A percentile compares a stretch with the other conserved stretches of the same genome.
phyloP scores from a whole-genome alignment of 2,888 invertebrate species.

The Synergus japonicus region DNA sequence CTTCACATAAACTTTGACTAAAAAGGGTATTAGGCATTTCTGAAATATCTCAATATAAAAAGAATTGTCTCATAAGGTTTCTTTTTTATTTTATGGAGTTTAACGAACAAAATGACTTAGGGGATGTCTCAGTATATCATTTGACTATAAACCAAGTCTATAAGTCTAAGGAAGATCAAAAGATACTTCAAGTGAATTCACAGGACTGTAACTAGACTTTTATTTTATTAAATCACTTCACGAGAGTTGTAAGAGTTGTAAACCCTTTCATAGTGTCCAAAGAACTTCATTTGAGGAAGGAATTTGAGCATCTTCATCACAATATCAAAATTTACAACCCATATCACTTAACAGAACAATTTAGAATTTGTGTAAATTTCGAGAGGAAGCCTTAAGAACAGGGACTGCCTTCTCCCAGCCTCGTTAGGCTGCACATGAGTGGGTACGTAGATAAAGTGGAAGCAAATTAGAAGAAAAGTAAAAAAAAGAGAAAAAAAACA shows the following conservation, averaged over 20 bases:
- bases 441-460: slow-evolving; percentile 28
- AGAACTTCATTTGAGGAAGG: no score
- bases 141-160: no score
- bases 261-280: no score
- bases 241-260: no score
- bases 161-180: background rate
- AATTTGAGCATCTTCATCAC: background rate
- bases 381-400: background rate
- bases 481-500: background rate
- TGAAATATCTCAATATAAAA: background rate
- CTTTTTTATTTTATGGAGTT: background rate
- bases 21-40: background rate
- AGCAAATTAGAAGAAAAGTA: slow-evolving; percentile 30
- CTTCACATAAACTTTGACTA: slow-evolving; percentile 15
- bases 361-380: background rate
- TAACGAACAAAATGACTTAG: background rate
- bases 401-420: slow-evolving; percentile 9
- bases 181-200: background rate
- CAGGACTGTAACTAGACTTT: background rate
- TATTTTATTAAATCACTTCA: no score
- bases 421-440: slow-evolving; percentile 34
- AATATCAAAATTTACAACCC: background rate
- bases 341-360: background rate
- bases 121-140: no score
- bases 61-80: background rate